Evolutionary conservation across 2,113 vertebrate species (phyloP).

Genomic region (Apeltes quadracus): DNA sequence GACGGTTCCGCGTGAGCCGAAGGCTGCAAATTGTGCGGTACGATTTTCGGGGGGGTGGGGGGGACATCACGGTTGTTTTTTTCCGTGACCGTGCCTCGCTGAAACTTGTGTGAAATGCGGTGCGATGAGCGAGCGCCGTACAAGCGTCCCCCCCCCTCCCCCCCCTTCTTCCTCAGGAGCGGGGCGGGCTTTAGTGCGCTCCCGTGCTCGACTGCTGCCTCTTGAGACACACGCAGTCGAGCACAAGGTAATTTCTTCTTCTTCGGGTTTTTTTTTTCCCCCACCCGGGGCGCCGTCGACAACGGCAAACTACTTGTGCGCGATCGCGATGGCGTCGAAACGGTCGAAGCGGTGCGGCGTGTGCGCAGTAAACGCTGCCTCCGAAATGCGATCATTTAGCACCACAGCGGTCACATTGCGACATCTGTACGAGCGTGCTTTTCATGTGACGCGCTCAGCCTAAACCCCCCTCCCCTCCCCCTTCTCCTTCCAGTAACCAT

Average conservation of each 20-base stretch:
- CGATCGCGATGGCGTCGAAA: neutral
- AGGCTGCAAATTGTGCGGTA: conserved; percentile 1
- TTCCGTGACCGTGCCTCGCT: conserved; percentile 41
- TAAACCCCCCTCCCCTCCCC: conserved; percentile 7
- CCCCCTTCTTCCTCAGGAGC: conserved; percentile 49
- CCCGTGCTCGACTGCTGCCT: conserved; percentile 68
- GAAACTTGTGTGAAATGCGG: conserved; percentile 72
- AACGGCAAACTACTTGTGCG: conserved; percentile 41
- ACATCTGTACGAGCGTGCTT: conserved; percentile 64
- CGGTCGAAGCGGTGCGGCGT: neutral
- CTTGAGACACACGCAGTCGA: conserved; percentile 67
- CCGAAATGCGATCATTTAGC: conserved; percentile 60
- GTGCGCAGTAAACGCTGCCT: conserved; percentile 35
- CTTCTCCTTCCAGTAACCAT: neutral
- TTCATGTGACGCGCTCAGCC: conserved; percentile 54
- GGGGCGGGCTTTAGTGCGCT: conserved; percentile 76
- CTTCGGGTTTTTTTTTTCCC: conserved; percentile 9
- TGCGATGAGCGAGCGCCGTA: conserved; percentile 44
- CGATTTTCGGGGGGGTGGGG: neutral
- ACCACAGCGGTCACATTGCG: conserved; percentile 69
- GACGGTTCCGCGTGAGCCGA: conserved; percentile 1
- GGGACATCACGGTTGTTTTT: neutral
- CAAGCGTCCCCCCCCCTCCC: conserved; percentile 56
- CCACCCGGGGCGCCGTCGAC: conserved; percentile 48
- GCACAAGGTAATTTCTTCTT: conserved; percentile 51